These are phyloP conservation scores for Drosophila repleta DNA, from an alignment of 1,140 invertebrate genomes.

Conservation along the genomic window DNA sequence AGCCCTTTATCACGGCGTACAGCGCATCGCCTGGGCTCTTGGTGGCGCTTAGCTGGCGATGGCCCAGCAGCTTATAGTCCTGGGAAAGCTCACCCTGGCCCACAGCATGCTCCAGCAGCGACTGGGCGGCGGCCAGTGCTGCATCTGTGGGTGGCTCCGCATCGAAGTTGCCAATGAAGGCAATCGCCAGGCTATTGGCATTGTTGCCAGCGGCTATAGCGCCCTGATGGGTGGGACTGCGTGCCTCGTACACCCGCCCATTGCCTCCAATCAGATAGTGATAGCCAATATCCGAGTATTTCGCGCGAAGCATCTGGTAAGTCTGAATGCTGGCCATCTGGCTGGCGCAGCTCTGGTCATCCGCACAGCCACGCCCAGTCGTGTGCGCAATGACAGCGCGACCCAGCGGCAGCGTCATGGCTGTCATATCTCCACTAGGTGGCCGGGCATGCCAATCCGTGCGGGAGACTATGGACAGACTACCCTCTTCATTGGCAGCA, in stretches of 20 bases:
- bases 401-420: conserved; percentile 83
- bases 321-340: conserved; percentile 85
- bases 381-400: conserved; percentile 86
- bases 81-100: conserved; percentile 84
- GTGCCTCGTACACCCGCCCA: conserved; percentile 87
- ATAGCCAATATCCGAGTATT: conserved; percentile 86
- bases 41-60: conserved; percentile 86
- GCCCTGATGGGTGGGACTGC: conserved; percentile 86
- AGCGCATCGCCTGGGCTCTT: conserved; percentile 87
- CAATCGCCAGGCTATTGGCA: conserved; percentile 85
- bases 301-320: conserved; percentile 84
- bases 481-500: conserved; percentile 24
- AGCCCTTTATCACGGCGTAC: conserved; percentile 85
- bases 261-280: conserved; percentile 88
- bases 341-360: conserved; percentile 82
- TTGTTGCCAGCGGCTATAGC: conserved; percentile 87
- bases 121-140: conserved; percentile 85
- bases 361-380: conserved; percentile 84
- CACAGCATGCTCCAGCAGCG: conserved; percentile 86
- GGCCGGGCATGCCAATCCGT: conserved; percentile 87
- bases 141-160: conserved; percentile 81
- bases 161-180: conserved; percentile 85
- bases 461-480: conserved; percentile 56
- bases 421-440: conserved; percentile 75
- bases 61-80: conserved; percentile 87